Percentiles rank a stretch among this genome's conserved stretches.
These are phyloP conservation scores for Carassius gibelio DNA, from an alignment of 2,113 vertebrate genomes.

Conservation along the genomic window DNA sequence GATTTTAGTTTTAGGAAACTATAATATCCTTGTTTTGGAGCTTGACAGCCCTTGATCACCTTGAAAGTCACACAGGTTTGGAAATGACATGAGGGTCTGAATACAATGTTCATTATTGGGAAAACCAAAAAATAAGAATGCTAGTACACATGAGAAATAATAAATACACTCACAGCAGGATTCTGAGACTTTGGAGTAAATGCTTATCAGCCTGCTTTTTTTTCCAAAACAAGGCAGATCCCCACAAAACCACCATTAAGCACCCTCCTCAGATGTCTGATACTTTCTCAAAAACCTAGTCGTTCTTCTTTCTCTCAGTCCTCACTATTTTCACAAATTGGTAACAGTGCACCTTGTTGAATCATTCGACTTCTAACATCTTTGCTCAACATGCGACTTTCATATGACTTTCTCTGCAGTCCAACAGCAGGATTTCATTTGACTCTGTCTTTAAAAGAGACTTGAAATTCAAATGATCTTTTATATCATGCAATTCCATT, in stretches of 20 bases:
- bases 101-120: neutral
- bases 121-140: neutral
- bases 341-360: neutral
- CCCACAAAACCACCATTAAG: neutral
- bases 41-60: neutral
- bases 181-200: neutral
- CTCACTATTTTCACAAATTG: neutral
- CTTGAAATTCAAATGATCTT: slow-evolving; percentile 23
- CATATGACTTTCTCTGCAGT: neutral
- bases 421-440: slow-evolving; percentile 1
- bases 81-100: neutral
- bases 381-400: slow-evolving; percentile 8
- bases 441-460: slow-evolving; percentile 5
- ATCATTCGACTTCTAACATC: neutral
- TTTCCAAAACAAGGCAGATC: neutral
- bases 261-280: neutral
- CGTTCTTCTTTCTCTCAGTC: neutral
- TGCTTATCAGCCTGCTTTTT: neutral
- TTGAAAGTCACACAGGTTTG: neutral
- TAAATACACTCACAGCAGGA: neutral
- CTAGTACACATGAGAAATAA: neutral
- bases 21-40: neutral
- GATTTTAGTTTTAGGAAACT: neutral
- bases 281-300: neutral
- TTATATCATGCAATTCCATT: neutral